These are phyloP conservation scores for Elgaria multicarinata DNA, from an alignment of 2,113 vertebrate genomes.

Conservation along the genomic window DNA sequence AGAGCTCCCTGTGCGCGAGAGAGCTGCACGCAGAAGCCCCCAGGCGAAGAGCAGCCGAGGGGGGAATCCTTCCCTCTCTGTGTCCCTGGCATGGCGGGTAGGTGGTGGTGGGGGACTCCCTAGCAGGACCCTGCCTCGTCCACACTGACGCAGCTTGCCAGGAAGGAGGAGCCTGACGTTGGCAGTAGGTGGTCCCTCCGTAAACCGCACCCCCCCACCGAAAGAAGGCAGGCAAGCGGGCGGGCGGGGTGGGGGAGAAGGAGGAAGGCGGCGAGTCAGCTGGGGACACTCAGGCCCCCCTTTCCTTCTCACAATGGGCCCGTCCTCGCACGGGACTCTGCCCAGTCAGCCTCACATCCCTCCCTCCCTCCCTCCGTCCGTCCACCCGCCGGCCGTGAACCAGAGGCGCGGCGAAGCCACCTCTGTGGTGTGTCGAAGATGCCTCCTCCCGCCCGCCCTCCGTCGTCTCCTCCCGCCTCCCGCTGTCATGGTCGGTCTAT, in stretches of 20 bases:
- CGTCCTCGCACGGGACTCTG: not conserved
- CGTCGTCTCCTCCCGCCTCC: not conserved
- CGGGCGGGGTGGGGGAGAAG: not conserved
- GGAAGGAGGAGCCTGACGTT: not conserved
- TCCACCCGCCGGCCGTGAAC: not conserved
- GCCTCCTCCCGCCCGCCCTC: not conserved
- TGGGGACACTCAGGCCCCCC: slow-evolving; percentile 26
- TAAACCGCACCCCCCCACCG: too few relatives aligned
- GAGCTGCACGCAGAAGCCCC: not conserved
- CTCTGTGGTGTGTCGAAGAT: not conserved
- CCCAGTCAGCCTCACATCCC: not conserved
- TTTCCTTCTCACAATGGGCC: not conserved
- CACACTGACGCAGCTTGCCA: not conserved
- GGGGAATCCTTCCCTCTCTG: not conserved
- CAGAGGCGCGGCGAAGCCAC: not conserved
- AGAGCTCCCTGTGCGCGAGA: not conserved
- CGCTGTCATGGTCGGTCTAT: slow-evolving; percentile 49
- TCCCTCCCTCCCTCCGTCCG: not conserved
- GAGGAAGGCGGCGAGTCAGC: slow-evolving; percentile 32
- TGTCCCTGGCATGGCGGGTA: too few relatives aligned
- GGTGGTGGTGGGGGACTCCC: not conserved
- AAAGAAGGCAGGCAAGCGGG: not conserved
- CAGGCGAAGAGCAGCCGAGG: not conserved
- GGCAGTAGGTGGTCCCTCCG: not conserved
- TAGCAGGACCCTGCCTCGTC: not conserved